These are phyloP conservation scores for Lobophora halterata DNA, from an alignment of 2,888 invertebrate species.

Conservation along the genomic window DNA sequence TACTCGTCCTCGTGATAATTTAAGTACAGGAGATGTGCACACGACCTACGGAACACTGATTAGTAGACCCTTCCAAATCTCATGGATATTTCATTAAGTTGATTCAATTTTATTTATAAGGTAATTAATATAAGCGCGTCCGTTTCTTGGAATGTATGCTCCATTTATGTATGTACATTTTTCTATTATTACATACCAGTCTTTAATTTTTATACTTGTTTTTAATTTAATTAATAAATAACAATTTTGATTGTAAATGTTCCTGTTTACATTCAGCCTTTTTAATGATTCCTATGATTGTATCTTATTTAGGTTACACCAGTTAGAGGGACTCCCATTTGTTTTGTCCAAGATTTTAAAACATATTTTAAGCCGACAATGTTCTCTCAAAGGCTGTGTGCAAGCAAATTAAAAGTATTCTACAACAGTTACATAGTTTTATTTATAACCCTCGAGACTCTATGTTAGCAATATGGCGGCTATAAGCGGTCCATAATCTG, in stretches of 20 bases:
- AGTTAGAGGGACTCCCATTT: constrained; percentile 28
- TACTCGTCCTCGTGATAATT: constrained; percentile 60
- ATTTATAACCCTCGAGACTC: too few species aligned
- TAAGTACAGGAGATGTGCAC: constrained; percentile 70
- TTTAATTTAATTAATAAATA: constrained; percentile 19
- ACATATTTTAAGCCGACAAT: constrained; percentile 51
- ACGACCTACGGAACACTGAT: constrained; percentile 44
- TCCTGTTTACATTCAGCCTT: constrained; percentile 13
- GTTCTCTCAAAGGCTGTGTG: constrained; percentile 77
- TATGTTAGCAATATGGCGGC: too few species aligned
- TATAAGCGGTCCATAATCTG: too few species aligned
- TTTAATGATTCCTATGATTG: too few species aligned
- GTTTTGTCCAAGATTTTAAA: constrained; percentile 38
- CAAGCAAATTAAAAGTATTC: constrained; percentile 79
- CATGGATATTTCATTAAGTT: constrained; percentile 55
- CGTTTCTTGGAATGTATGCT: constrained; percentile 37
- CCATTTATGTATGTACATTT: constrained; percentile 29
- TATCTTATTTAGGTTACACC: too few species aligned
- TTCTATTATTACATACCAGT: constrained; percentile 25
- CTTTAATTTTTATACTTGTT: constrained; percentile 16
- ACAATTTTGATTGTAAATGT: constrained; percentile 9
- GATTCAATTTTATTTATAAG: constrained; percentile 51
- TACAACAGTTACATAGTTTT: constrained; percentile 38
- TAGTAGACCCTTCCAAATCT: constrained; percentile 58
- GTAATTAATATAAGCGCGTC: constrained; percentile 46